A percentile compares a stretch with the other conserved stretches of the same genome.
Conservation (phyloP, 2,113 vertebrate species). For the Gambusia holbrooki region DNA sequence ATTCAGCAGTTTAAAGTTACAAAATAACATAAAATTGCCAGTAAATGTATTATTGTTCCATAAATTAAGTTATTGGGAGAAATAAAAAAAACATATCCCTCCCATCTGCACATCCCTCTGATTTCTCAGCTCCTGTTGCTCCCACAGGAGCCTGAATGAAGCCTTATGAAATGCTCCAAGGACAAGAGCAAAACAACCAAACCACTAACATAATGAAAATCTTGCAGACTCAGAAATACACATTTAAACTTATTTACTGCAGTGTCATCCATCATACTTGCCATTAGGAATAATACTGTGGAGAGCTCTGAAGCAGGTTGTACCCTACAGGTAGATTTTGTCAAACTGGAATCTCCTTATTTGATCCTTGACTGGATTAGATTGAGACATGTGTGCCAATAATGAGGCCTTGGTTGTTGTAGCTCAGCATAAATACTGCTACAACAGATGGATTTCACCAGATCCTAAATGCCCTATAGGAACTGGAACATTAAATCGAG, state of each 20-base stretch:
- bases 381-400: background rate
- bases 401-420: background rate
- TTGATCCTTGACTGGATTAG: background rate
- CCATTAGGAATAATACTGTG: background rate
- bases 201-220: constrained; percentile 17
- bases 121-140: constrained; percentile 38
- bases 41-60: constrained; percentile 32
- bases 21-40: background rate
- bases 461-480: background rate
- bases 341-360: background rate
- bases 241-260: background rate
- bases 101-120: constrained; percentile 40
- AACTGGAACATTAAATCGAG: background rate
- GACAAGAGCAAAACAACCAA: constrained; percentile 37
- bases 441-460: background rate
- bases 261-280: constrained; percentile 1
- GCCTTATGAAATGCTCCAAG: constrained; percentile 40
- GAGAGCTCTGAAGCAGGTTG: background rate
- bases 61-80: constrained; percentile 42
- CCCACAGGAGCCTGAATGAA: constrained; percentile 30
- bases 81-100: constrained; percentile 14
- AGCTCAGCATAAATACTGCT: background rate
- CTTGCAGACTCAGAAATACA: constrained; percentile 10
- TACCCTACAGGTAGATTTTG: background rate
- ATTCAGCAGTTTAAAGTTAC: background rate